These are phyloP conservation scores for Drepana arcuata DNA, from an alignment of 1,140 invertebrate genomes.

Conservation along the genomic window DNA sequence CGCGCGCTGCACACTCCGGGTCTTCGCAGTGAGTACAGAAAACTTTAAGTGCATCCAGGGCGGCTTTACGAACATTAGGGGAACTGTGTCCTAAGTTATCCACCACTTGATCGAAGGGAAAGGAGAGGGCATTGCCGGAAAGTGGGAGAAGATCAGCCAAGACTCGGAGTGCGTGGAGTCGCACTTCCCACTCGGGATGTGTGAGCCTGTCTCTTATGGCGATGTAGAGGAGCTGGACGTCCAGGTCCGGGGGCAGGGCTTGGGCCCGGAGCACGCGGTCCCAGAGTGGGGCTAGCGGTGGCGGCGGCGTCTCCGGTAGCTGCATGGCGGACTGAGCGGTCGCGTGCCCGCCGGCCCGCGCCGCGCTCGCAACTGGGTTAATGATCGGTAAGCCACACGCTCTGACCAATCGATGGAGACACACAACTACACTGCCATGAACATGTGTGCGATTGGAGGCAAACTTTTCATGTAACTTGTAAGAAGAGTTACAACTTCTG, in stretches of 20 bases:
- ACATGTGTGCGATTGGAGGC: conserved; percentile 1
- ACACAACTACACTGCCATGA: conserved; percentile 19
- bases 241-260: conserved; percentile 75
- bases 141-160: conserved; percentile 82
- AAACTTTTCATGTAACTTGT: neutral
- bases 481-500: no score
- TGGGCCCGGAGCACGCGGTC: conserved; percentile 79
- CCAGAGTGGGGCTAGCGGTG: conserved; percentile 80
- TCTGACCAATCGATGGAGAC: conserved; percentile 61
- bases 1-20: conserved; percentile 73
- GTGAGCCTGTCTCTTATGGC: conserved; percentile 80
- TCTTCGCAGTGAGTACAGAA: conserved; percentile 76
- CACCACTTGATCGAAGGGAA: conserved; percentile 78
- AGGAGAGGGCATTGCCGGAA: conserved; percentile 76
- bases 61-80: conserved; percentile 82
- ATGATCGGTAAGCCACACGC: conserved; percentile 58
- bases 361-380: conserved; percentile 63
- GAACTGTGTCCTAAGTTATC: conserved; percentile 82
- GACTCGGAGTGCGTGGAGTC: conserved; percentile 83
- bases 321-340: conserved; percentile 47
- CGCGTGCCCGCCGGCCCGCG: conserved; percentile 52
- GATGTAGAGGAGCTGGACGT: conserved; percentile 76
- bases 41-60: conserved; percentile 78
- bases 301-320: conserved; percentile 58
- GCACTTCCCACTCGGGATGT: conserved; percentile 86